These are phyloP conservation scores for Choristoneura rosaceana DNA, from an alignment of 2,888 invertebrate genomes.

Conservation along the genomic window DNA sequence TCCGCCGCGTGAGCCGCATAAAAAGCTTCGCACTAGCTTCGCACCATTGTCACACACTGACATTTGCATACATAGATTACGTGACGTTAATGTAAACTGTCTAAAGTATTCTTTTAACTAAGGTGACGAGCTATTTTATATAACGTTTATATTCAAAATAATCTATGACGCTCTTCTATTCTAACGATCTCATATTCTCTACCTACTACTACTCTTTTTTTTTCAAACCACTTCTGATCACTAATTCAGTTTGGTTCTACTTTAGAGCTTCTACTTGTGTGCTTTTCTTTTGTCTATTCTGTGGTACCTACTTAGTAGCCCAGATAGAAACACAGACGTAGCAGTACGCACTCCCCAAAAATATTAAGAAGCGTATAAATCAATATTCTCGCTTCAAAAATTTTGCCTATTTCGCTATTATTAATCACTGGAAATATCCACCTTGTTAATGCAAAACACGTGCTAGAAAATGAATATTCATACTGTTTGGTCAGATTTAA, in stretches of 20 bases:
- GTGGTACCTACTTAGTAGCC: not conserved
- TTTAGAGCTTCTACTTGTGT: too few relatives aligned
- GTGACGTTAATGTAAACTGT: conserved; percentile 71
- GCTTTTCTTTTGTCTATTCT: not conserved
- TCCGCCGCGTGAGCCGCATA: conserved; percentile 83
- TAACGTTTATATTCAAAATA: not conserved
- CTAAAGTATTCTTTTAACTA: not conserved
- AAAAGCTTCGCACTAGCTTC: conserved; percentile 63
- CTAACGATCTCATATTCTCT: not conserved
- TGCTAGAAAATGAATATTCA: conserved; percentile 67
- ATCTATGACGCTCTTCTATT: not conserved
- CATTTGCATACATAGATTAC: conserved; percentile 79
- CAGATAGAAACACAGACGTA: not conserved
- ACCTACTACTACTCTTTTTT: too few relatives aligned
- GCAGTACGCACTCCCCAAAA: not conserved
- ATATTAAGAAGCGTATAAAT: not conserved
- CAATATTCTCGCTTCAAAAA: not conserved
- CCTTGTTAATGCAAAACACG: conserved; percentile 56
- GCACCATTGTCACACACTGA: conserved; percentile 73
- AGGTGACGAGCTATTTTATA: not conserved
- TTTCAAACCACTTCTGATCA: too few relatives aligned
- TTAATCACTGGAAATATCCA: conserved; percentile 20
- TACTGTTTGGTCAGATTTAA: conserved; percentile 65
- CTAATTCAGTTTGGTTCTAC: too few relatives aligned
- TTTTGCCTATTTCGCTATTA: not conserved